Evolutionary conservation across 2,888 invertebrate genomes (phyloP), one percentile per base, ranked within the genome.

Genomic region (Callyntrura guangdongensis): DNA sequence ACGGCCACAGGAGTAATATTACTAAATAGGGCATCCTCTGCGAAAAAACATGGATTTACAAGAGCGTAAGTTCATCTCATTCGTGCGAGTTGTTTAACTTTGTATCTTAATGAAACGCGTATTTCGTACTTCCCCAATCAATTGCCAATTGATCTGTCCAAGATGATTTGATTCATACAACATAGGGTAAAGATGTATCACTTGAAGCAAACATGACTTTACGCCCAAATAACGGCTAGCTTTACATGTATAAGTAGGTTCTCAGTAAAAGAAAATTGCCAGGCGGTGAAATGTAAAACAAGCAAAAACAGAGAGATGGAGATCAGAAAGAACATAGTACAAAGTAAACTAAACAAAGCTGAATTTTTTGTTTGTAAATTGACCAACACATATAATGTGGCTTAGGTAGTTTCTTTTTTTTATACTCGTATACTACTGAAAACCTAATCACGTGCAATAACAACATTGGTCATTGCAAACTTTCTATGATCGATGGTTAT

Each of bases 131-230:
- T 69, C 69, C 69, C 69, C 14, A n/a, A 36, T n/a, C 69, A 69
- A 69, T n/a, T 69, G 69, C 69, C 69, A 69, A 69, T 69, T 69
- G 69, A 69, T 69, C 36, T 69, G 64, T 45, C 45, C 17, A 69
- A 45, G 36, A n/a, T 12, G 69, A 69, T 69, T 69, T 69, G 69
- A 69, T 4, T n/a, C 36, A 45, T n/a, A 36, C 14, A 45, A 45
- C 69, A 2, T 17, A 45, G 22, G 11, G n/a, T 22, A 67, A 69
- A 45, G 69, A 36, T 69, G 45, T n/a, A 69, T 45, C 69, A 45
- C 17, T 69, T 27, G n/a, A 17, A 69, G 69, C 69, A 69, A 27
- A 25, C 64, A 64, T 25, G 64, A 64, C 9, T 64, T 36, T 25
- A 64, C 22, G 17, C 22, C 61, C 20, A 64, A 64, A 5, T 5